Evolutionary conservation across 2,113 vertebrate species (phyloP).

Genomic region (Leptodactylus fuscus): DNA sequence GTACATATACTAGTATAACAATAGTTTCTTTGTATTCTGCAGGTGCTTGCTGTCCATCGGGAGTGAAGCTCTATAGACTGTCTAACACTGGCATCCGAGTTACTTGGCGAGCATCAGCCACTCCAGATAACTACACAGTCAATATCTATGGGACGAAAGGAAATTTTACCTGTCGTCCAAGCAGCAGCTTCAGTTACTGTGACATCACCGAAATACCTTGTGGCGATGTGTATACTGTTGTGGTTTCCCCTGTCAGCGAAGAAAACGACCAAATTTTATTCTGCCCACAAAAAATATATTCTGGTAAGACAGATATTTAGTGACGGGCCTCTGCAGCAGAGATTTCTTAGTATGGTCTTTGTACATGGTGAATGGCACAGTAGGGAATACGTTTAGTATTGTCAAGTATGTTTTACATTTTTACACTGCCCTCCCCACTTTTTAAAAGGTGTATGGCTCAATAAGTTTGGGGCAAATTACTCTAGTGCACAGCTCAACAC

Average conservation of each 20-base stretch:
- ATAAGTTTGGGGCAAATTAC: too few relatives aligned
- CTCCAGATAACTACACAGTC: conserved; percentile 73
- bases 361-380: too few relatives aligned
- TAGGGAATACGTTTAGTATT: too few relatives aligned
- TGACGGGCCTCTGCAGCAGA: not conserved
- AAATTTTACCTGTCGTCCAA: conserved; percentile 83
- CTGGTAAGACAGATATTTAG: conserved; percentile 72
- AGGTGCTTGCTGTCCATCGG: conserved; percentile 90
- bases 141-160: conserved; percentile 81
- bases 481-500: too few relatives aligned
- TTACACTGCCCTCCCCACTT: too few relatives aligned
- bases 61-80: conserved; percentile 82
- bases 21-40: conserved; percentile 19
- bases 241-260: conserved; percentile 77
- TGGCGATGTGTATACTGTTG: conserved; percentile 85
- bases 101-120: conserved; percentile 77
- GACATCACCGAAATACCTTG: conserved; percentile 80
- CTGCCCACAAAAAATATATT: conserved; percentile 86
- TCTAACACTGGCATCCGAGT: conserved; percentile 80
- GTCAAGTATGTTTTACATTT: too few relatives aligned
- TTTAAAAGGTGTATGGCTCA: too few relatives aligned
- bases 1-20: too few relatives aligned
- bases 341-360: not conserved
- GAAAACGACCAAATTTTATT: conserved; percentile 77
- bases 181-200: conserved; percentile 75